These are phyloP conservation scores for Scaptomyza pallida DNA, from an alignment of 1,140 invertebrate genomes.

Conservation along the genomic window DNA sequence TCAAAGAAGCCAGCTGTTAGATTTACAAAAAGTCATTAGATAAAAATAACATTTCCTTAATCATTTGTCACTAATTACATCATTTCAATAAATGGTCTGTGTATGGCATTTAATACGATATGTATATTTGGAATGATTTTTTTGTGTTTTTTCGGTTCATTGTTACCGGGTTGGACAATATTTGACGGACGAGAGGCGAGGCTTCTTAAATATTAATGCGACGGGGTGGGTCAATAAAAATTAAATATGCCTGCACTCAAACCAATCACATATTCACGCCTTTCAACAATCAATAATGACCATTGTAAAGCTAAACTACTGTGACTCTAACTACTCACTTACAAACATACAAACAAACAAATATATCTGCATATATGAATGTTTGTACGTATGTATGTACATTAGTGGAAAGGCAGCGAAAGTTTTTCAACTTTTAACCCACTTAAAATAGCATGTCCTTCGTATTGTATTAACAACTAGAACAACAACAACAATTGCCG, in stretches of 20 bases:
- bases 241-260: constrained; percentile 27
- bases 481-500: constrained; percentile 35
- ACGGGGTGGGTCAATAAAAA: constrained; percentile 23
- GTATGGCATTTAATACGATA: background rate
- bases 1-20: background rate
- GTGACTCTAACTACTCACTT: constrained; percentile 7
- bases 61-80: background rate
- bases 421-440: constrained; percentile 81
- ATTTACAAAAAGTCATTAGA: background rate
- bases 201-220: constrained; percentile 2
- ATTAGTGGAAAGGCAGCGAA: constrained; percentile 39
- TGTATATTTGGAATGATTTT: background rate
- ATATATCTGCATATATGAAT: constrained; percentile 1
- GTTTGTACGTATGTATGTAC: constrained; percentile 1
- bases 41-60: too few species aligned
- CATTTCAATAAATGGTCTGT: background rate
- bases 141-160: too few species aligned
- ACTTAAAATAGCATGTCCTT: constrained; percentile 82
- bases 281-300: constrained; percentile 67
- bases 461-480: constrained; percentile 68
- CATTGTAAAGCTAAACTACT: constrained; percentile 23
- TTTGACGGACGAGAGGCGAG: background rate
- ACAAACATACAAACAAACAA: background rate
- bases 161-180: background rate
- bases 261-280: constrained; percentile 36